Conservation (phyloP, 2,888 invertebrate genomes). For the Sinotaia quadrata region DNA sequence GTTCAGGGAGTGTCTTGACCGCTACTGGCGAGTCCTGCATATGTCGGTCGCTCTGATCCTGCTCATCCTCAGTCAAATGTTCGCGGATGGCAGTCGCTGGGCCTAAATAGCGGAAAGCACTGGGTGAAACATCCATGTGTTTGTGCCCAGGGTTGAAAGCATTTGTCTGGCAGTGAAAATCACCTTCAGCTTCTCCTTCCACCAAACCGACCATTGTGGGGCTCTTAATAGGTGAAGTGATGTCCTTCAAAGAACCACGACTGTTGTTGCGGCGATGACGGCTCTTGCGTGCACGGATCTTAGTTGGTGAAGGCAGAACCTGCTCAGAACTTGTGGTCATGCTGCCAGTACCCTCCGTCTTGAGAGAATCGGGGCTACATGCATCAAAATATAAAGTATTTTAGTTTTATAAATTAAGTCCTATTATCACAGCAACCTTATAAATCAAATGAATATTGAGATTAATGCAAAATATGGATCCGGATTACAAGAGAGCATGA, state of each 20-base stretch:
- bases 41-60: slow-evolving; percentile 13
- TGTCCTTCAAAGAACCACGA: slow-evolving; percentile 63
- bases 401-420: too few species aligned
- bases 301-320: slow-evolving; percentile 62
- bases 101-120: slow-evolving; percentile 61
- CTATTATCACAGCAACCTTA: too few species aligned
- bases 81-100: slow-evolving; percentile 63
- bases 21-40: not conserved
- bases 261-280: slow-evolving; percentile 70
- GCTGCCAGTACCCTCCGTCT: slow-evolving; percentile 48
- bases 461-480: too few species aligned
- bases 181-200: slow-evolving; percentile 19
- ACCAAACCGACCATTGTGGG: slow-evolving; percentile 55
- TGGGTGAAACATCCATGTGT: slow-evolving; percentile 29
- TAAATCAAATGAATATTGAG: too few species aligned
- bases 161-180: slow-evolving; percentile 5
- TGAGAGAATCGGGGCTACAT: slow-evolving; percentile 60
- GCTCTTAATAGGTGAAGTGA: slow-evolving; percentile 57
- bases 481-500: too few species aligned
- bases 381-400: too few species aligned
- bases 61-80: slow-evolving; percentile 38
- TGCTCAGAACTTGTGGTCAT: slow-evolving; percentile 61
- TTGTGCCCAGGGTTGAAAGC: slow-evolving; percentile 39
- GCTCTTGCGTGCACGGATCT: slow-evolving; percentile 65
- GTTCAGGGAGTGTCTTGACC: slow-evolving; percentile 23